A percentile compares a stretch with the other conserved stretches of the same genome.
Conservation (phyloP, 2,888 invertebrate species). For the Hypolimnas misippus region DNA sequence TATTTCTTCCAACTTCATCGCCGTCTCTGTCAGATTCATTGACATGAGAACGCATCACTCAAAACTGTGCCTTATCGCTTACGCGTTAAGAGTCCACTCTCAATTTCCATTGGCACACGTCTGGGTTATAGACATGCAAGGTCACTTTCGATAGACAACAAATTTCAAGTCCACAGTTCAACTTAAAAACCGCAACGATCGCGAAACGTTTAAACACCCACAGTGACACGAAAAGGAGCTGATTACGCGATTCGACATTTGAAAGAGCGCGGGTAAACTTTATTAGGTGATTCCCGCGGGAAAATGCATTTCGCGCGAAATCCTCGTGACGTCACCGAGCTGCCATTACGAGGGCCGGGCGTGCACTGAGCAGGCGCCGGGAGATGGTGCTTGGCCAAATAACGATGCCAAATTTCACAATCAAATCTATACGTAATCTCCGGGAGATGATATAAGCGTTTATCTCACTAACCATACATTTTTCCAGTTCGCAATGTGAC, state of each 20-base stretch:
- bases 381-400: slow-evolving; percentile 57
- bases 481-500: slow-evolving; percentile 33
- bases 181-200: slow-evolving; percentile 27
- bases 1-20: slow-evolving; percentile 6
- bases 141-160: slow-evolving; percentile 41
- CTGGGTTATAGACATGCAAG: slow-evolving; percentile 41
- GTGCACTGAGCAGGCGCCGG: slow-evolving; percentile 54
- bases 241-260: slow-evolving; percentile 30
- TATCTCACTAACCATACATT: slow-evolving; percentile 36
- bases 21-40: slow-evolving; percentile 27
- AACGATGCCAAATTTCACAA: slow-evolving; percentile 77
- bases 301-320: slow-evolving; percentile 56
- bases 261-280: slow-evolving; percentile 13
- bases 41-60: slow-evolving; percentile 20
- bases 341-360: slow-evolving; percentile 47
- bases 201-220: slow-evolving; percentile 22
- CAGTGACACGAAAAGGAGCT: slow-evolving; percentile 34
- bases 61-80: slow-evolving; percentile 30
- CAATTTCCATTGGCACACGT: slow-evolving; percentile 42
- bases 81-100: slow-evolving; percentile 40
- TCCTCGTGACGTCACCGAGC: slow-evolving; percentile 51
- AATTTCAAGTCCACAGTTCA: slow-evolving; percentile 39
- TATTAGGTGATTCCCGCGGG: slow-evolving; percentile 59
- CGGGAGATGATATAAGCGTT: slow-evolving; percentile 38
- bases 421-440: slow-evolving; percentile 47